These are phyloP conservation scores for Mallotus villosus DNA, from an alignment of 2,797 vertebrate genomes.

Conservation along the genomic window DNA sequence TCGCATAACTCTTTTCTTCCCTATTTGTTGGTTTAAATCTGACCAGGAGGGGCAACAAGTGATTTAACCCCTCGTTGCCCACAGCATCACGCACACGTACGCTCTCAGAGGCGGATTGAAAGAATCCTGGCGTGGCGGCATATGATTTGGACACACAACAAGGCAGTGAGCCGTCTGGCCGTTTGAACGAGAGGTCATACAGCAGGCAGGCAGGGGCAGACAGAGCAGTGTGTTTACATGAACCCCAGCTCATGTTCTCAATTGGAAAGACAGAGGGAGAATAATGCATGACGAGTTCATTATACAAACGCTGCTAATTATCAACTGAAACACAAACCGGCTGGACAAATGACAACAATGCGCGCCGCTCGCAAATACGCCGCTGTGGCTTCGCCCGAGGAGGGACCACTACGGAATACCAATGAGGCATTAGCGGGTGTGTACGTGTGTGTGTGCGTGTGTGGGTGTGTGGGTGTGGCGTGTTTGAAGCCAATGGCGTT, in stretches of 20 bases:
- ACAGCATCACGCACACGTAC: not conserved
- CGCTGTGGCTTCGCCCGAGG: not conserved
- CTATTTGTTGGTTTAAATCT: constrained; percentile 16
- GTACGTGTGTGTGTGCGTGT: not conserved
- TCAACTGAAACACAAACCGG: constrained; percentile 28
- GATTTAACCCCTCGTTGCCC: not conserved
- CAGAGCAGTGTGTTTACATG: constrained; percentile 1
- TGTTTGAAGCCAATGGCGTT: constrained; percentile 14
- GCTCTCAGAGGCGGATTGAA: constrained; percentile 5
- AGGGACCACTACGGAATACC: constrained; percentile 26
- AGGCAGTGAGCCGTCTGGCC: not conserved
- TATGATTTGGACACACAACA: not conserved
- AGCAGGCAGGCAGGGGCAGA: not conserved
- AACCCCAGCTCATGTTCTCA: constrained; percentile 6
- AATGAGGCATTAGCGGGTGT: constrained; percentile 21
- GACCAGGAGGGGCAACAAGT: constrained; percentile 6
- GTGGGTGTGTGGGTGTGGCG: not conserved
- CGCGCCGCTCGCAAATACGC: not conserved
- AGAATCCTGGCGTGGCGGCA: not conserved
- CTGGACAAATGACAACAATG: constrained; percentile 20
- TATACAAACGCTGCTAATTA: constrained; percentile 36
- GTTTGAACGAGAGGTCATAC: not conserved
- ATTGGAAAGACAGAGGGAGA: constrained; percentile 16
- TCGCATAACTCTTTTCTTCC: constrained; percentile 21
- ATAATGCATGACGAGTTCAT: constrained; percentile 29